phyloP scores from a whole-genome alignment of 2,113 vertebrate species.

The Salvelinus fontinalis region DNA sequence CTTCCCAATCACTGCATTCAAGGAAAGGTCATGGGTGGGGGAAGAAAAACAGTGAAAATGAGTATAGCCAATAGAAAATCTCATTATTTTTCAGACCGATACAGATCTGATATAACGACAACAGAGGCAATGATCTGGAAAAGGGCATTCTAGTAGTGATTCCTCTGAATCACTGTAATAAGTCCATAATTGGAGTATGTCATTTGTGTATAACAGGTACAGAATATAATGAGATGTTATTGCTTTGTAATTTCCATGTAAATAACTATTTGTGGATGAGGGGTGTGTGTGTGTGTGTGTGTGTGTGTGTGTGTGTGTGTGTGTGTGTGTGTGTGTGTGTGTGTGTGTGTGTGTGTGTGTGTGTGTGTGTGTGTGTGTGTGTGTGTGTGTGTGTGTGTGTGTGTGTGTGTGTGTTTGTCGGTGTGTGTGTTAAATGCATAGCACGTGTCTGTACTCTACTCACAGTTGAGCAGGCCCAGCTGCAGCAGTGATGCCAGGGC shows the following conservation, averaged over 20 bases:
- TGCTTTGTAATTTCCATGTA: too few species aligned
- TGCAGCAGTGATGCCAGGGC: conserved; percentile 92
- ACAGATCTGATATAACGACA: conserved; percentile 41
- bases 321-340: too few species aligned
- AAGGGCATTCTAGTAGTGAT: background rate
- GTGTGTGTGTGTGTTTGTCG: too few species aligned
- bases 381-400: too few species aligned
- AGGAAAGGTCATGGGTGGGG: background rate
- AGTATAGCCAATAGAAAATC: conserved; percentile 14
- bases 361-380: background rate
- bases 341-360: background rate
- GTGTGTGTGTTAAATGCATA: too few species aligned
- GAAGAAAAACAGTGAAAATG: conserved; percentile 23
- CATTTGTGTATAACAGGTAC: background rate
- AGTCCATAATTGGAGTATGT: background rate
- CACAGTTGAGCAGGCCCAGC: conserved; percentile 92
- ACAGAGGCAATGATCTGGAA: conserved; percentile 22
- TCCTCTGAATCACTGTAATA: background rate
- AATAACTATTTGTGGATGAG: too few species aligned
- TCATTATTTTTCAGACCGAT: conserved; percentile 7
- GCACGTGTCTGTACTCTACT: conserved; percentile 61
- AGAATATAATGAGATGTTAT: too few species aligned
- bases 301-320: background rate
- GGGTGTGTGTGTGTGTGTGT: background rate
- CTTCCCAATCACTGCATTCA: conserved; percentile 89